A percentile compares a stretch with the other conserved stretches of the same genome.
phyloP scores from a whole-genome alignment of 2,113 vertebrate genomes.

The Pygoscelis antarcticus region DNA sequence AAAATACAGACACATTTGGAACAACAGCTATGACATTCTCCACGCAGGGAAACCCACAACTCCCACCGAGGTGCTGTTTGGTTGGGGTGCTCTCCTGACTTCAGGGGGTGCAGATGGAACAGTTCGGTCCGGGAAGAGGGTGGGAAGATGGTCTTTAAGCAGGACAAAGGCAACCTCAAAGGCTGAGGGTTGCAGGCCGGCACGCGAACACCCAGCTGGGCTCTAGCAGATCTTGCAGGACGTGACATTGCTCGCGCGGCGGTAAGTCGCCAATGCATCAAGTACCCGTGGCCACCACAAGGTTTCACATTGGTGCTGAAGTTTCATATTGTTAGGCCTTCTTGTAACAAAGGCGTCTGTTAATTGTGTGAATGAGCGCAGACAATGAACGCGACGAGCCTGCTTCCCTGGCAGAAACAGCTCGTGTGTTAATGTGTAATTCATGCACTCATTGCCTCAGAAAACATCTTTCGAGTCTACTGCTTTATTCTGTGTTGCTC shows the following conservation, averaged over 20 bases:
- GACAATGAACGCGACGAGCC: accelerated
- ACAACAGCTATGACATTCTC: not conserved
- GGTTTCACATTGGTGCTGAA: not conserved
- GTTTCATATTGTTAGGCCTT: not conserved
- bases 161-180: not conserved
- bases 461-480: not conserved
- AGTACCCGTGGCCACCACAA: not conserved
- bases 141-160: not conserved
- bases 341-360: not conserved
- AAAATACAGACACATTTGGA: not conserved
- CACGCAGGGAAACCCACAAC: not conserved
- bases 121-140: not conserved
- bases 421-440: not conserved
- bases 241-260: accelerated
- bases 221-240: not conserved
- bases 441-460: not conserved
- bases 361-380: not conserved
- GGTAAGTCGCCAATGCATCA: accelerated
- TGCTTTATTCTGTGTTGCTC: not conserved
- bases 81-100: not conserved
- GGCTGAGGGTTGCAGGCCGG: not conserved
- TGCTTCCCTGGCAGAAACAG: not conserved
- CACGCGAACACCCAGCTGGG: not conserved
- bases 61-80: not conserved
- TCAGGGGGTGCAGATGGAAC: not conserved